phyloP scores from a whole-genome alignment of 2,113 vertebrate species.

The Speoplatyrhinus poulsoni region DNA sequence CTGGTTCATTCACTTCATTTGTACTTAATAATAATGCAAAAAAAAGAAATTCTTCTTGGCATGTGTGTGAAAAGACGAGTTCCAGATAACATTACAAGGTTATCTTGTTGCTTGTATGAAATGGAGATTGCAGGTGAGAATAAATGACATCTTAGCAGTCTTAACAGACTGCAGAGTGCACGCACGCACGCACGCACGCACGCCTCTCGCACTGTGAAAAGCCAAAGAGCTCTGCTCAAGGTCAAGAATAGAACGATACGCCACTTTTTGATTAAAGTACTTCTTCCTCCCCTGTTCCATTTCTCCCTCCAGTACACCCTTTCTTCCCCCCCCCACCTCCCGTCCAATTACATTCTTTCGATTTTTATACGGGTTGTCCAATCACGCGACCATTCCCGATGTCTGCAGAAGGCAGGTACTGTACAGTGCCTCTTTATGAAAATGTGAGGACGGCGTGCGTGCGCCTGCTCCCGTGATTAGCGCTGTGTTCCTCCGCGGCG shows the following conservation, averaged over 20 bases:
- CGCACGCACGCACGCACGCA: too few relatives aligned
- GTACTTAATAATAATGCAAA: too few relatives aligned
- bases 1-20: too few relatives aligned
- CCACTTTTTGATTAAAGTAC: slow-evolving; percentile 11
- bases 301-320: neutral
- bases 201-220: neutral
- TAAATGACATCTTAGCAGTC: neutral
- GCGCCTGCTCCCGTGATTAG: slow-evolving; percentile 39
- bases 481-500: slow-evolving; percentile 29
- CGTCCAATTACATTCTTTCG: neutral
- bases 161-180: neutral
- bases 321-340: neutral
- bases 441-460: slow-evolving; percentile 13
- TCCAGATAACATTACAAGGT: neutral
- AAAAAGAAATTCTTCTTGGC: too few relatives aligned
- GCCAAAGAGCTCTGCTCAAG: neutral
- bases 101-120: neutral
- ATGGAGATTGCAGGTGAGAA: neutral
- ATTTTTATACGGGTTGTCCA: slow-evolving; percentile 31
- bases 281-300: slow-evolving; percentile 7
- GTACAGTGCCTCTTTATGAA: neutral
- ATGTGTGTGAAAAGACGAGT: too few relatives aligned
- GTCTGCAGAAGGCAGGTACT: slow-evolving; percentile 25
- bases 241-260: neutral
- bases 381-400: slow-evolving; percentile 41